phyloP scores from a whole-genome alignment of 2,888 invertebrate species.

The Gymnoscelis rufifasciata region DNA sequence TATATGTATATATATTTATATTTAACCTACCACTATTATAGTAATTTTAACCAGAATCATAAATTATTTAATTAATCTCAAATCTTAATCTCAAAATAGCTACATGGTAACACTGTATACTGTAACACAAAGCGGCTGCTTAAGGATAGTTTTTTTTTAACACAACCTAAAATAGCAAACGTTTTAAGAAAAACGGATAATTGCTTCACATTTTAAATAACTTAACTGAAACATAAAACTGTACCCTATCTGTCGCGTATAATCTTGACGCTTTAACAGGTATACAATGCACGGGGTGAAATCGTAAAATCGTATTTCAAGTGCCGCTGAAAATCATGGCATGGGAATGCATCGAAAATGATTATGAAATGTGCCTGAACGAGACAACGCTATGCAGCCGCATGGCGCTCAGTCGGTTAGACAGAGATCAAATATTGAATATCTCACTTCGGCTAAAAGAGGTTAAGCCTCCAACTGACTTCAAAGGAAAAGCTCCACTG shows the following conservation, averaged over 20 bases:
- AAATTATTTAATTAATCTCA: no score
- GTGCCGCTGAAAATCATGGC: constrained; percentile 74
- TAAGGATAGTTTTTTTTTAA: no score
- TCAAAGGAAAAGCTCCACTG: constrained; percentile 51
- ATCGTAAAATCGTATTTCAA: constrained; percentile 53
- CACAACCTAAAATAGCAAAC: no score
- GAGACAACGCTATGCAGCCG: constrained; percentile 71
- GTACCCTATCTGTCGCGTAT: constrained; percentile 4
- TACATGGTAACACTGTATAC: no score
- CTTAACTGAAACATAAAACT: neutral
- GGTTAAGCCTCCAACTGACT: constrained; percentile 37
- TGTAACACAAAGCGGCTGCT: no score
- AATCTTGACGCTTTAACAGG: constrained; percentile 17
- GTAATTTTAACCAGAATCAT: no score
- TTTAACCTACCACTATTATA: no score
- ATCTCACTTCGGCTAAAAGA: constrained; percentile 50
- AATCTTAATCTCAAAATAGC: no score
- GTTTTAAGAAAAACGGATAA: no score
- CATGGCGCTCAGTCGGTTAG: constrained; percentile 70
- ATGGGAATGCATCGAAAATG: constrained; percentile 77
- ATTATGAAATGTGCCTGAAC: constrained; percentile 73
- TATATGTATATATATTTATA: no score
- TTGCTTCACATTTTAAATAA: no score
- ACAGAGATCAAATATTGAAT: constrained; percentile 79
- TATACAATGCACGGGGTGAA: constrained; percentile 34